These are phyloP conservation scores for Herpailurus yagouaroundi DNA, from an alignment of 2,113 vertebrate genomes.

Conservation along the genomic window DNA sequence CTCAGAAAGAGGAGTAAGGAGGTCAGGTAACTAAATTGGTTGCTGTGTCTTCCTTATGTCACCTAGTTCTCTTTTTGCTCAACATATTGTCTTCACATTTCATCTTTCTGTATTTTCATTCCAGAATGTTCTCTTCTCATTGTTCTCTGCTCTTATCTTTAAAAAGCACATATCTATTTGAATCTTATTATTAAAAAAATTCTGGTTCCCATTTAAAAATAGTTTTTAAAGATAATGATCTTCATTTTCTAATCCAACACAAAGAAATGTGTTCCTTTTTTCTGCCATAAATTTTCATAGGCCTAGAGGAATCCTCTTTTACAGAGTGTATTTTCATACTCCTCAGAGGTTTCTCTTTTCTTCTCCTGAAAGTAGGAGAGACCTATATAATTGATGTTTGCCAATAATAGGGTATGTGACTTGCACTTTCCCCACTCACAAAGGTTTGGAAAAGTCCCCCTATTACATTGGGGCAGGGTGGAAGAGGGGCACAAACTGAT, in stretches of 20 bases:
- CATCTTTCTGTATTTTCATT: slow-evolving; percentile 1
- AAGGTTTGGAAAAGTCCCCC: background rate
- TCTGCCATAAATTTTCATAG: background rate
- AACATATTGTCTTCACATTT: background rate
- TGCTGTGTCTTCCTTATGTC: background rate
- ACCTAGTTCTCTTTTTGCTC: background rate
- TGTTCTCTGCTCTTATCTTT: slow-evolving; percentile 6
- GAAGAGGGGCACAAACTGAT: background rate
- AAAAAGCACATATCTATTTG: background rate
- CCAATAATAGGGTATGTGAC: background rate
- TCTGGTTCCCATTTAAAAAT: slow-evolving; percentile 17
- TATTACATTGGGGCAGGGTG: background rate
- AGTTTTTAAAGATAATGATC: slow-evolving; percentile 46
- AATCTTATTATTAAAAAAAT: slow-evolving; percentile 52
- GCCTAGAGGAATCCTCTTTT: background rate
- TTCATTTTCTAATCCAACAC: background rate
- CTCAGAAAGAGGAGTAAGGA: background rate
- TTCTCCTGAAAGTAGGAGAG: background rate
- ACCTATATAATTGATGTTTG: background rate
- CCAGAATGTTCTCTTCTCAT: slow-evolving; percentile 28
- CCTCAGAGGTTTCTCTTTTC: background rate
- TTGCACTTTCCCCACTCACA: background rate
- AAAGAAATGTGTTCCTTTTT: background rate
- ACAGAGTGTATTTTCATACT: background rate
- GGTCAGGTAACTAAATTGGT: background rate